Evolutionary conservation across 92 coral and sea anemone species (phyloP).

Genomic region (Meandrina meandrites): DNA sequence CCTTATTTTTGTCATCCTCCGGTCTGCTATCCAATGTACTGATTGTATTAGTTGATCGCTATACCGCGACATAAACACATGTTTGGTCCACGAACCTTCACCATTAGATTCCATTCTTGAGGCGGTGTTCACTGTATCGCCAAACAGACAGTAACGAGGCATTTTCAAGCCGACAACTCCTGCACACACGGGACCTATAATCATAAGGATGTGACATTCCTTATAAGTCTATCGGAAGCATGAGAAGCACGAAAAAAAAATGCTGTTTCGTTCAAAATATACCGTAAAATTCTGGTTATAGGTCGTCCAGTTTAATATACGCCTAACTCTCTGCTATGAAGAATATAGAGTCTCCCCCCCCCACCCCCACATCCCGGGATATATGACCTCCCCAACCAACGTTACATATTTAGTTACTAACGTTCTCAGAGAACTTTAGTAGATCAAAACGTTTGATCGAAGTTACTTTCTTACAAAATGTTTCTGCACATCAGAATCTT

Average conservation of each 20-base stretch:
- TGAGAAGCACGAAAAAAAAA: not conserved
- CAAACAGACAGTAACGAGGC: conserved; percentile 97
- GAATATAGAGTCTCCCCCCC: no score
- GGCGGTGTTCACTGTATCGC: conserved; percentile 96
- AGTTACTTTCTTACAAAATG: no score
- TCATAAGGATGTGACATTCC: not conserved
- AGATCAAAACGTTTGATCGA: no score
- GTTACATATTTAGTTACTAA: no score
- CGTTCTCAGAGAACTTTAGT: no score
- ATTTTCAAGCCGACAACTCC: conserved; percentile 95
- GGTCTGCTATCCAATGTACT: not conserved
- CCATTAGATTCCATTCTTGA: conserved; percentile 93
- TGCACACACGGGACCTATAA: conserved; percentile 88
- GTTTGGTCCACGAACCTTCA: conserved; percentile 59
- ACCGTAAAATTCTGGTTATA: no score
- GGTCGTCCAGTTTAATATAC: no score
- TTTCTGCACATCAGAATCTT: no score
- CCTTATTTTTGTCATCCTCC: not conserved
- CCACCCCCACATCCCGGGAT: no score
- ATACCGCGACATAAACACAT: not conserved
- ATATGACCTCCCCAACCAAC: no score
- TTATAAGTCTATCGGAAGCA: not conserved
- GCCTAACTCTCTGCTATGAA: no score
- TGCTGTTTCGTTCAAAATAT: not conserved
- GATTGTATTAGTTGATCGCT: not conserved